Evolutionary conservation across 2,113 vertebrate genomes (phyloP).

Genomic region (Rutilus rutilus): DNA sequence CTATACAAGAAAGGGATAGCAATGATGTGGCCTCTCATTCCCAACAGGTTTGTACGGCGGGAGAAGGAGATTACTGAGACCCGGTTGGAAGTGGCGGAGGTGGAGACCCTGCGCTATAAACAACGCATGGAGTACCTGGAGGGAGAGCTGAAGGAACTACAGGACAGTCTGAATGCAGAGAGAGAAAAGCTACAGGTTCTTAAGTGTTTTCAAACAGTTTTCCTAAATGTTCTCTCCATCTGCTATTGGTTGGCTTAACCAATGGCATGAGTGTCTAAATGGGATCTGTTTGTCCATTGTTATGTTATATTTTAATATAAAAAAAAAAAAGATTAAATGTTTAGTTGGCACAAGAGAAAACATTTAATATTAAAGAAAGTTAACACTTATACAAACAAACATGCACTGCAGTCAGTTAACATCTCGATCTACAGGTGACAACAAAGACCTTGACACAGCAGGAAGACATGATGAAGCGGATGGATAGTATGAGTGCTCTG

Average conservation of each 20-base stretch:
- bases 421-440: conserved; percentile 78
- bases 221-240: neutral
- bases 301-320: no score
- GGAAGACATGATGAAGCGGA: conserved; percentile 96
- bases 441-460: conserved; percentile 93
- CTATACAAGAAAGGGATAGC: neutral
- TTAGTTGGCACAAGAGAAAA: neutral
- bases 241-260: neutral
- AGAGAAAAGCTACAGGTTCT: conserved; percentile 92
- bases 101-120: conserved; percentile 89
- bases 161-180: conserved; percentile 87
- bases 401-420: neutral
- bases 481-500: conserved; percentile 91
- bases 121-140: conserved; percentile 91
- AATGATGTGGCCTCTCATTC: neutral
- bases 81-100: conserved; percentile 91
- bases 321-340: no score
- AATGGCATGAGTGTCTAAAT: no score
- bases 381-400: neutral
- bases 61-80: conserved; percentile 97
- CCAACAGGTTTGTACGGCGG: conserved; percentile 89
- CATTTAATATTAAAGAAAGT: neutral
- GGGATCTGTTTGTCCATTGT: no score
- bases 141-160: conserved; percentile 87
- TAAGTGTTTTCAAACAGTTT: neutral